Base-by-base conservation (phyloP, 1,140 invertebrate genomes). In the Uloborus diversus region DNA sequence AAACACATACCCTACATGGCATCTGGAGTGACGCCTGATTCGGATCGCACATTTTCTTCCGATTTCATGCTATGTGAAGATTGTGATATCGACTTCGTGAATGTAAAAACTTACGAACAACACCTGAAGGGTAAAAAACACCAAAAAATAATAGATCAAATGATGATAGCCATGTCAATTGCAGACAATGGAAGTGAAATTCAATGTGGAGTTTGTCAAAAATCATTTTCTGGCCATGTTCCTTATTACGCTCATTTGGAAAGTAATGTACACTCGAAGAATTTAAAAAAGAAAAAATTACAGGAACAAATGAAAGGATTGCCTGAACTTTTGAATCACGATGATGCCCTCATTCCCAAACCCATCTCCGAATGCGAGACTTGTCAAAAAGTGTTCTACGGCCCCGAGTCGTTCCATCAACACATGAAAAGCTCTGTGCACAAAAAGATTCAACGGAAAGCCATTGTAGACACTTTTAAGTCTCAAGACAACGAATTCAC, bases 111-210 rank as follows among this genome's bases (percentile, higher is more conserved):
- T n/a, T 73, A 73, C n/a, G 25, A 73, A 33, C 69, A 73, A 9
- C 69, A 73, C 25, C 1, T 73, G 56, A 73, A 47, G 2, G 13
- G 69, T 11, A 73, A 61, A 5, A 59, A 61, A 7, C 69, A 73
- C 23, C 28, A 73, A 4, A 33, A 73, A 23, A 73, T 47, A 57
- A 4, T 61, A 4, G 11, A 32, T 4, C n/a, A n/a, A n/a, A 61
- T 42, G 14, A 30, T 42, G 35, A 47, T 7, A 20, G 1, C 32
- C 13, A 56, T 35, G n/a, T 30, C n/a, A 11, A 61, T 28, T 17
- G 4, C 2, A 23, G 69, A 73, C 14, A n/a, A 20, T 4, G 2
- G 25, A 0, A 35, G 47, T 32, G 65, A 68, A 25, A 17, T 73
- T 1, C 27, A 59, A 0, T 73, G 69, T 14, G 35, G 47, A 13